Conservation (phyloP, 2,113 vertebrate genomes). For the Nicator chloris region DNA sequence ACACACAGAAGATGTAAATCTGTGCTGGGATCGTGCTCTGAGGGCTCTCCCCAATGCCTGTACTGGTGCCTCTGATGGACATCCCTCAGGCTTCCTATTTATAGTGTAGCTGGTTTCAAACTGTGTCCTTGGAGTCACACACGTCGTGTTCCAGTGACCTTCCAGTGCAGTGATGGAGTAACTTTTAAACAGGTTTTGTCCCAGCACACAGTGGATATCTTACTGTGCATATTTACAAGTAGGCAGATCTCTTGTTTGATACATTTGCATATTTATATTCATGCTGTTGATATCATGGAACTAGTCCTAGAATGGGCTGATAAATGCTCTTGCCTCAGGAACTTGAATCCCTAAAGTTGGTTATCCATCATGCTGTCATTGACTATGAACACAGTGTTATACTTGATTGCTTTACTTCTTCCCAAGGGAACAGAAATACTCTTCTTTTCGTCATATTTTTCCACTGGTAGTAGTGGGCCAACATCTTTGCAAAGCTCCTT, state of each 20-base stretch:
- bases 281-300: neutral
- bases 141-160: neutral
- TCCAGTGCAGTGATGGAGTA: neutral
- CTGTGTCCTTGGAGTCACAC: neutral
- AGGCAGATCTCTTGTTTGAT: neutral
- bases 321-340: neutral
- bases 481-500: neutral
- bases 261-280: neutral
- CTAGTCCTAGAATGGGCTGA: neutral
- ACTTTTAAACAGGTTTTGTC: neutral
- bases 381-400: neutral
- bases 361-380: neutral
- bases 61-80: neutral
- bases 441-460: neutral
- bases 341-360: neutral
- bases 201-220: neutral
- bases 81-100: neutral
- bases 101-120: neutral
- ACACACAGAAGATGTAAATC: neutral
- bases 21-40: neutral
- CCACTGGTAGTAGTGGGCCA: neutral
- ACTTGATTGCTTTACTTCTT: neutral
- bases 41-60: neutral
- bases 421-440: neutral
- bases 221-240: neutral